Evolutionary conservation across 2,797 vertebrate species (phyloP), one percentile per base, ranked within the genome.

Genomic region (Spheniscus humboldti): DNA sequence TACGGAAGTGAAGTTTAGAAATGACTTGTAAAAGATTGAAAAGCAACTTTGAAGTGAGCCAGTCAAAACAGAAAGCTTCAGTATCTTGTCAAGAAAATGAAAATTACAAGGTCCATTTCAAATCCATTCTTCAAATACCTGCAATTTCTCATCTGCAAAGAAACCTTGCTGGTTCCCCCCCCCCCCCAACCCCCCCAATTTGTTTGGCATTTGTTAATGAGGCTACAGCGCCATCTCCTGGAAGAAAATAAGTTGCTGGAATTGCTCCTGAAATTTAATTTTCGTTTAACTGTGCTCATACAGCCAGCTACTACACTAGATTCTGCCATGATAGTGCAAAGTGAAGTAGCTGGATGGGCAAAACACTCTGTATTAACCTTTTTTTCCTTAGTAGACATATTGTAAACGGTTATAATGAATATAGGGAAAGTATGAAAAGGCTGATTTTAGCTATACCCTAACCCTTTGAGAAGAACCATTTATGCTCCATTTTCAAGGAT

Each of bases 171-270:
- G 11, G 5, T n/a, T 5, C 1, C 7, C 20, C 9, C 5, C 12
- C 41, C 41, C 41, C 39, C 39, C 39, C 11, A 35, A 3, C 39
- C 22, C 7, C 4, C 41, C 23, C 15, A 0, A 0, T 2, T 24
- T 27, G 11, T 16, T 48, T 3, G 81, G 59, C 25, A 27, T 33
- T 79, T 80, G 89, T 82, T 92, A 78, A 59, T 93, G 92, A 84
- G 84, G 91, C 78, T 96, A 80, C 96, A 73, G 76, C 72, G 95
- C 98, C 98, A 97, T 91, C 98, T 98, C 88, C 98, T 98, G 98
- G 97, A 93, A 96, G 31, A 68, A 88, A 78, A 43, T 22, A 41
- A 92, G 53, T 52, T 9, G 27, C 13, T 60, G 41, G 35, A 39
- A 18, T 28, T 11, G 31, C 31, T 57, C 45, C 33, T 17, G 33